Evolutionary conservation across 35 echinoderm and acorn worm species (phyloP).

Genomic region (Nesometra sesokonis): DNA sequence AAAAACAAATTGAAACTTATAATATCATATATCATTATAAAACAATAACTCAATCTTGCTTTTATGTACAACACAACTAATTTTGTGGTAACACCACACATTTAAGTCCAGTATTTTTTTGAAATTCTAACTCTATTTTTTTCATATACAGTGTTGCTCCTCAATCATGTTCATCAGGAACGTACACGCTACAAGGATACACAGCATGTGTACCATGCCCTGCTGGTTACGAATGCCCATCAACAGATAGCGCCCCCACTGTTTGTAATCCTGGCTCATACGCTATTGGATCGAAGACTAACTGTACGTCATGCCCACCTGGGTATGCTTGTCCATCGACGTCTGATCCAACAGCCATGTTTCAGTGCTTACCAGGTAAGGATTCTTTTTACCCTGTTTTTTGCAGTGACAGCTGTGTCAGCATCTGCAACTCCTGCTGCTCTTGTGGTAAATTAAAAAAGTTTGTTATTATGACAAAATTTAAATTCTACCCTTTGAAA

Average conservation of each 20-base stretch:
- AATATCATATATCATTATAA: too few species aligned
- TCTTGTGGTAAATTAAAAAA: too few species aligned
- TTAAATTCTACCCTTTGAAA: too few species aligned
- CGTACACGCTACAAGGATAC: slow-evolving; percentile 54
- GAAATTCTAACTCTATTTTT: background rate
- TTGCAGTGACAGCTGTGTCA: too few species aligned
- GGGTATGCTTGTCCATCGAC: slow-evolving; percentile 86
- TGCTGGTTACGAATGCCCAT: slow-evolving; percentile 68
- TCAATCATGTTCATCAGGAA: slow-evolving; percentile 33
- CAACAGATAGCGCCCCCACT: slow-evolving; percentile 29
- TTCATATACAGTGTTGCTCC: slow-evolving; percentile 38
- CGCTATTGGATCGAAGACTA: slow-evolving; percentile 25
- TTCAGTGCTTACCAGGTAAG: slow-evolving; percentile 57
- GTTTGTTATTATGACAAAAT: too few species aligned
- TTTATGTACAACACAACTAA: too few species aligned
- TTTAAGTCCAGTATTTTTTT: background rate
- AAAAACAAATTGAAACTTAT: too few species aligned
- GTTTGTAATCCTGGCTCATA: slow-evolving; percentile 64
- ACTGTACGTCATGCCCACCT: slow-evolving; percentile 41
- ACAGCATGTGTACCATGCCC: slow-evolving; percentile 62
- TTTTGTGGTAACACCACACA: too few species aligned
- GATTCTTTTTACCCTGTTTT: too few species aligned
- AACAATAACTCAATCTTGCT: too few species aligned
- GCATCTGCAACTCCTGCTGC: too few species aligned
- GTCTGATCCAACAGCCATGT: slow-evolving; percentile 45